Evolutionary conservation across 2,888 invertebrate species (phyloP).

Genomic region (Minunthozetes semirufus): DNA sequence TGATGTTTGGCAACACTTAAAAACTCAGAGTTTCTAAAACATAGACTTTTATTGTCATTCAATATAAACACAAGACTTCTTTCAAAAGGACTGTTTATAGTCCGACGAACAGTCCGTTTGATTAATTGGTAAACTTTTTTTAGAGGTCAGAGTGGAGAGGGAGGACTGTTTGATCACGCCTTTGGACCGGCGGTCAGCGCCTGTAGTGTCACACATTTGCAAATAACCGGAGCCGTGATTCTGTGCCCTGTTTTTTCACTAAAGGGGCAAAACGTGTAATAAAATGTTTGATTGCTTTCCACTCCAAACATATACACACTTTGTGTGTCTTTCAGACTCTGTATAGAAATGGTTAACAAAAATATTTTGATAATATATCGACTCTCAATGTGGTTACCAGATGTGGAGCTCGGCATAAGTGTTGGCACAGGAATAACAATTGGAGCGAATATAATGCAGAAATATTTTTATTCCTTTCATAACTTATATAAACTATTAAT

Average conservation of each 20-base stretch:
- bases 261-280: constrained; percentile 1
- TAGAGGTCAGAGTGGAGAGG: constrained; percentile 19
- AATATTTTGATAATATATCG: constrained; percentile 28
- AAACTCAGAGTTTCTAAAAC: not conserved
- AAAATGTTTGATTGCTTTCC: constrained; percentile 25
- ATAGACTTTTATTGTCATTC: not conserved
- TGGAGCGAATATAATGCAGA: constrained; percentile 26
- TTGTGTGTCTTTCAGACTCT: not conserved
- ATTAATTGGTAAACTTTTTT: constrained; percentile 27
- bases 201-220: not conserved
- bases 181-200: constrained; percentile 3
- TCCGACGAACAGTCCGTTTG: not conserved
- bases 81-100: not conserved
- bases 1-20: constrained; percentile 15
- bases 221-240: not conserved
- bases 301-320: constrained; percentile 14
- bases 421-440: constrained; percentile 22
- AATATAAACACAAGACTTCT: not conserved
- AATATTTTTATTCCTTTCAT: not conserved
- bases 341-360: constrained; percentile 27
- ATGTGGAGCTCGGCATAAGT: not conserved
- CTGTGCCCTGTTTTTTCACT: not conserved
- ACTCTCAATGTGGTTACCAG: constrained; percentile 25
- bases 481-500: not conserved
- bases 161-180: not conserved